Base-by-base conservation (phyloP, 2,113 vertebrate species). In the pig (Sus scrofa) region DNA sequence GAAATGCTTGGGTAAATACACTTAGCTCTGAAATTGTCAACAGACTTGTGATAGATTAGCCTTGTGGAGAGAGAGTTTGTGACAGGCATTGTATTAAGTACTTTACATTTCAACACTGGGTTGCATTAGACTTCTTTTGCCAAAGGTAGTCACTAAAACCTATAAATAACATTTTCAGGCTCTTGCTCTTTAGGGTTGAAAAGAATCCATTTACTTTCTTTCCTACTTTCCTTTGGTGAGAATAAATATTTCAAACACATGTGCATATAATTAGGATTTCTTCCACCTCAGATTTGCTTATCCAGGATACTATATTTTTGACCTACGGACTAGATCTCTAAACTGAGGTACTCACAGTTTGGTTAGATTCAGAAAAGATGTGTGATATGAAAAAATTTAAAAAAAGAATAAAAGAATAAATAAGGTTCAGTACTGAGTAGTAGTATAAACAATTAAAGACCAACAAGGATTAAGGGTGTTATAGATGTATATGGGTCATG, bases 131-230 rank as follows among this genome's bases (percentile, higher is more conserved):
- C 20, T 79, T 65, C 50, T 96, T 90, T 62, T 84, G 37, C 44
- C 71, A 92, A 91, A 97, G 56, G 3, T 70, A 96, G 70, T 77
- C 60, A 79, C n/a, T 79, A 83, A 84, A 84, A 95, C 62, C 73
- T 85, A 84, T 39, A 74, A 52, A 84, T 15, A 34, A 60, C 9
- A 81, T 71, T 78, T 79, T 52, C 39, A 86, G 56, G 56, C 37
- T 92, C 44, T 63, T 94, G 30, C 5, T 97, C 11, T 82, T 77
- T 58, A 82, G 56, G 32, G 62, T 30, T 68, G 18, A 65, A 79
- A 90, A 83, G 4, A 32, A 79, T 44, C 89, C 26, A 52, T 11
- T 93, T 84, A 82, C 24, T 68, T 82, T 92, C 54, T 50, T 82
- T 68, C 58, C 6, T 44, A 4, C 86, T 97, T 79, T 75, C 37